Evolutionary conservation across 2,888 invertebrate genomes (phyloP), one percentile per base, ranked within the genome.

Genomic region (Gnatocerus cornutus): DNA sequence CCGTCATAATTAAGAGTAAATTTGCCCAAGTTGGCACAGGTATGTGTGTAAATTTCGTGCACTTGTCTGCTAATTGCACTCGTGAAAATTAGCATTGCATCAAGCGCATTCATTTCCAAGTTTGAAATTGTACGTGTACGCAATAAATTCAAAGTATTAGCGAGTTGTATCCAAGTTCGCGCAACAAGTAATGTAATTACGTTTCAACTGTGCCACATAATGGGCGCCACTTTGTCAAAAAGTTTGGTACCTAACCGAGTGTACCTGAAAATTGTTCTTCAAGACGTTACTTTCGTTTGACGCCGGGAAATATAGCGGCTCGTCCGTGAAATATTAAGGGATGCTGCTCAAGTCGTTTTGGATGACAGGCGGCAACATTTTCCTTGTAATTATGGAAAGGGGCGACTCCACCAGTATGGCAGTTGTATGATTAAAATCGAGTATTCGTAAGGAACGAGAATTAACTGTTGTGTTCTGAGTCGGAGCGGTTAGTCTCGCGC

Each of bases 351-450:
- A 65, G 68, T 69, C 71, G 73, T 73, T 72, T 68, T 58, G 59
- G 67, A 74, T 74, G 77, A 75, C 76, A 73, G 74, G 68, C 72
- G 69, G 72, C 71, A 77, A 74, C 76, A 70, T 77, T 76, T 76
- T 74, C 63, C 65, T 65, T 70, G 63, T 74, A 74, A 76, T 77
- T 76, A 77, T 76, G 76, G 72, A 56, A 64, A 50, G 68, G 71
- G 73, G 73, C 58, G 75, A 72, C 67, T 73, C 71, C 72, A 30
- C 71, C 72, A 30, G 68, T 68, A 66, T 75, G 75, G 73, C 75
- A 74, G 75, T 71, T 74, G 71, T 73, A 73, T 78, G 78, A 79
- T 78, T 78, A 78, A 78, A 79, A 79, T 78, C 76, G 77, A 74
- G 74, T 71, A 71, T 65, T 66, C 62, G 71, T 74, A 73, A 72